phyloP scores from a whole-genome alignment of 2,888 invertebrate genomes.

The Tetranychus truncatus region DNA sequence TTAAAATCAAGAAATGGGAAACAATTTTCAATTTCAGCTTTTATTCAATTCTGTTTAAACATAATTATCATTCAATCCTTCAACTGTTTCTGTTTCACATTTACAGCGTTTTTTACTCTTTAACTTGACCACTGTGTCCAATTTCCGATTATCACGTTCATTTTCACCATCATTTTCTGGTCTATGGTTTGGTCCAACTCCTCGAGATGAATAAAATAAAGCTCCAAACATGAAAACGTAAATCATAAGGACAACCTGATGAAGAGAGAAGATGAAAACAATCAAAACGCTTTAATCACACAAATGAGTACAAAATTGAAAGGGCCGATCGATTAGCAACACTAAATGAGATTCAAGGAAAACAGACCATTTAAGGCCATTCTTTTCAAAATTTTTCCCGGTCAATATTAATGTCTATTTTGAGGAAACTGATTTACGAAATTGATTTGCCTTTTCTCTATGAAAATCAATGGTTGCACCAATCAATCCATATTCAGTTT shows the following conservation, averaged over 20 bases:
- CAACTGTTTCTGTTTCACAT: not conserved
- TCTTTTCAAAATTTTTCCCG: not conserved
- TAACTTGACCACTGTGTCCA: not conserved
- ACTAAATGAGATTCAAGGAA: not conserved
- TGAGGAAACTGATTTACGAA: too few species aligned
- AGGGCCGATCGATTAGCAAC: not conserved
- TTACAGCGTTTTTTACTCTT: not conserved
- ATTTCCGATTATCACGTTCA: not conserved
- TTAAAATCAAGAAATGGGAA: not conserved
- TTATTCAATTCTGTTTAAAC: not conserved
- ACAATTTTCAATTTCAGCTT: not conserved
- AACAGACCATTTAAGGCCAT: too few species aligned
- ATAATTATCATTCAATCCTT: constrained; percentile 3
- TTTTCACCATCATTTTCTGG: constrained; percentile 2
- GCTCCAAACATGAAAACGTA: constrained; percentile 1
- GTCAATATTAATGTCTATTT: not conserved
- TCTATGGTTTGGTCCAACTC: not conserved
- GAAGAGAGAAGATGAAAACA: not conserved
- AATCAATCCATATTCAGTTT: too few species aligned
- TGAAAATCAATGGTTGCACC: too few species aligned
- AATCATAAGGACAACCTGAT: not conserved
- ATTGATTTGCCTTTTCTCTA: too few species aligned
- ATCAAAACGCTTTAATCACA: not conserved
- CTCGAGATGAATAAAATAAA: constrained; percentile 6
- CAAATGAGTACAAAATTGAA: not conserved